Conservation (phyloP, 2,888 invertebrate genomes). For the Lasioglossum pauxillum region DNA sequence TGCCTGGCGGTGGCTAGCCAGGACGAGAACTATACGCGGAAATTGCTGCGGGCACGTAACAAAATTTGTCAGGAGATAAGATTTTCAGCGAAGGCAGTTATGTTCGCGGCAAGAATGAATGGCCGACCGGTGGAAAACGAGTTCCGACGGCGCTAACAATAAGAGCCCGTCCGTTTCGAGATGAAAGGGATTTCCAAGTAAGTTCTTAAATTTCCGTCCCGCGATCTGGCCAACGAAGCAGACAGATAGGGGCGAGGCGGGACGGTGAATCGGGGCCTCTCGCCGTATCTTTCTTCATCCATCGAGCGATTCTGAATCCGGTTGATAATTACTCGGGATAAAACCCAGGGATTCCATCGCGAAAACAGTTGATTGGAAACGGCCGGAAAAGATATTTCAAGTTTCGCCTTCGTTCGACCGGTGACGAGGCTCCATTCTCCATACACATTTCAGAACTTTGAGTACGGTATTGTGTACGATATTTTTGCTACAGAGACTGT, state of each 20-base stretch:
- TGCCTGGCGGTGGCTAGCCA: neutral
- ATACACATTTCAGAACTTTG: neutral
- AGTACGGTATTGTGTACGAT: neutral
- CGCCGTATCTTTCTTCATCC: constrained; percentile 6
- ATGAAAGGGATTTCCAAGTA: constrained; percentile 60
- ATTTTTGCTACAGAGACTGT: neutral
- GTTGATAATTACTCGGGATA: constrained; percentile 51
- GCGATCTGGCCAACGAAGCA: constrained; percentile 26
- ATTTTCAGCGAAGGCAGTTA: constrained; percentile 66
- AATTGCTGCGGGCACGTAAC: constrained; percentile 69
- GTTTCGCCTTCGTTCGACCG: neutral
- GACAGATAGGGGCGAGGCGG: constrained; percentile 1
- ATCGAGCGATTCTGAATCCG: constrained; percentile 37
- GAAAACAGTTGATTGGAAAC: constrained; percentile 28
- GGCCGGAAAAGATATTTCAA: constrained; percentile 20
- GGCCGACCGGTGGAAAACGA: constrained; percentile 64
- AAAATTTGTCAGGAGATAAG: constrained; percentile 73
- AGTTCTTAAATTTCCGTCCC: constrained; percentile 70
- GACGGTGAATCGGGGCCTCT: neutral
- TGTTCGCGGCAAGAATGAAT: constrained; percentile 66
- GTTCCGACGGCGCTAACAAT: constrained; percentile 65
- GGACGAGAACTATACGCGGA: constrained; percentile 56
- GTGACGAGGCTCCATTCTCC: neutral
- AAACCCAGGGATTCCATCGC: constrained; percentile 5
- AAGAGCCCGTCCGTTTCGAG: constrained; percentile 56